Conservation (phyloP, 2,113 vertebrate genomes). For the Symphodus melops region DNA sequence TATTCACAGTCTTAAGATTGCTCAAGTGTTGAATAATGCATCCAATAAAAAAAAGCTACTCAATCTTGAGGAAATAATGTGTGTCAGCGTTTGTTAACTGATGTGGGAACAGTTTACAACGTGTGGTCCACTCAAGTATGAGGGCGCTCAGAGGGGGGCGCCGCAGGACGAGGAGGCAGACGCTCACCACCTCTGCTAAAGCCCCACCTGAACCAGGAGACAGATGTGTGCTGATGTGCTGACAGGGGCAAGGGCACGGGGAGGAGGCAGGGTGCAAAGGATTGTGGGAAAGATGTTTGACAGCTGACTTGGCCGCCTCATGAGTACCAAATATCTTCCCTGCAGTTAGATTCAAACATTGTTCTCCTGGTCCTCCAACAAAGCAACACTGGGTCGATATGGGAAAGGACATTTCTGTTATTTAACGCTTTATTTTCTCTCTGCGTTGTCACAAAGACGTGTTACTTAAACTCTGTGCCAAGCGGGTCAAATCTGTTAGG, state of each 20-base stretch:
- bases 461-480: neutral
- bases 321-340: conserved; percentile 3
- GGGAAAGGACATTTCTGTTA: neutral
- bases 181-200: neutral
- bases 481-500: neutral
- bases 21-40: conserved; percentile 74
- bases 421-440: neutral
- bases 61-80: conserved; percentile 59
- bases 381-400: neutral
- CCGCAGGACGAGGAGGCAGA: conserved; percentile 14
- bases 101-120: conserved; percentile 18
- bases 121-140: conserved; percentile 38
- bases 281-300: conserved; percentile 24
- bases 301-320: conserved; percentile 14
- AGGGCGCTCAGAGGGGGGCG: conserved; percentile 26
- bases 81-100: conserved; percentile 67
- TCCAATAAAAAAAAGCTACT: conserved; percentile 58
- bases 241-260: neutral
- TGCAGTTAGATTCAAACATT: conserved; percentile 1
- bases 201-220: conserved; percentile 21
- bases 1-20: conserved; percentile 74
- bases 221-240: conserved; percentile 7
- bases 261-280: neutral
- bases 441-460: neutral
- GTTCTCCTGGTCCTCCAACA: neutral